Evolutionary conservation across 2,797 vertebrate genomes (phyloP).

Genomic region (Anguilla marmorata): DNA sequence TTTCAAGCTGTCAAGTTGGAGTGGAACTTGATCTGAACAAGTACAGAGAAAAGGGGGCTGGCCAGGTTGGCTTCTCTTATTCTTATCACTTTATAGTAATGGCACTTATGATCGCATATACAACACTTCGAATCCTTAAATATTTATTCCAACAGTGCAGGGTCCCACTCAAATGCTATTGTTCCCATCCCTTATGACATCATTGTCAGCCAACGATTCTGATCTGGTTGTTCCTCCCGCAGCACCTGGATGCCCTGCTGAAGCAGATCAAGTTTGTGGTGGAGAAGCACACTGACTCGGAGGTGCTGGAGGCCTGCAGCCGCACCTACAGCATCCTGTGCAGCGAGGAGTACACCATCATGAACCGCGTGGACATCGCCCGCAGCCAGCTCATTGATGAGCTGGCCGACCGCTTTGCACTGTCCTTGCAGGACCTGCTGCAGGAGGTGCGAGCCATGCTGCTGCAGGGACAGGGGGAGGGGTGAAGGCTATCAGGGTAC

Average conservation of each 20-base stretch:
- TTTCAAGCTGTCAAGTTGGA: too few relatives aligned
- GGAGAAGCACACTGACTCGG: conserved; percentile 94
- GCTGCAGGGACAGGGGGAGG: too few relatives aligned
- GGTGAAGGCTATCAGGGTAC: too few relatives aligned
- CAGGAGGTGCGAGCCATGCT: conserved; percentile 81
- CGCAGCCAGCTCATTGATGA: conserved; percentile 98
- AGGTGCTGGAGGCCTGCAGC: conserved; percentile 97
- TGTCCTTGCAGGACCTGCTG: conserved; percentile 92
- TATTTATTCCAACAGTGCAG: too few relatives aligned
- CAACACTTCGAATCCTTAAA: too few relatives aligned
- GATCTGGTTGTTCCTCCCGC: conserved; percentile 30
- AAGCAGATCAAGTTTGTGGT: conserved; percentile 98
- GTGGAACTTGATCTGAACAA: too few relatives aligned
- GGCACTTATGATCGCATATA: too few relatives aligned
- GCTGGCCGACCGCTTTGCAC: conserved; percentile 87
- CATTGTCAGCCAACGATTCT: neutral
- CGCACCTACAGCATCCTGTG: conserved; percentile 99
- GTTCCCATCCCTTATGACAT: neutral
- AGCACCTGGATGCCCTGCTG: conserved; percentile 93
- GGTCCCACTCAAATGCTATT: neutral
- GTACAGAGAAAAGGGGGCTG: too few relatives aligned
- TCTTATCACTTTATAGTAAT: too few relatives aligned
- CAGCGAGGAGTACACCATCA: conserved; percentile 98
- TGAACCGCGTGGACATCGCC: conserved; percentile 97
- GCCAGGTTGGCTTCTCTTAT: too few relatives aligned